Percentiles rank a stretch among this genome's conserved stretches.
These are phyloP conservation scores for Macropus fuliginosus DNA, from an alignment of 2,797 vertebrate species.

Conservation along the genomic window DNA sequence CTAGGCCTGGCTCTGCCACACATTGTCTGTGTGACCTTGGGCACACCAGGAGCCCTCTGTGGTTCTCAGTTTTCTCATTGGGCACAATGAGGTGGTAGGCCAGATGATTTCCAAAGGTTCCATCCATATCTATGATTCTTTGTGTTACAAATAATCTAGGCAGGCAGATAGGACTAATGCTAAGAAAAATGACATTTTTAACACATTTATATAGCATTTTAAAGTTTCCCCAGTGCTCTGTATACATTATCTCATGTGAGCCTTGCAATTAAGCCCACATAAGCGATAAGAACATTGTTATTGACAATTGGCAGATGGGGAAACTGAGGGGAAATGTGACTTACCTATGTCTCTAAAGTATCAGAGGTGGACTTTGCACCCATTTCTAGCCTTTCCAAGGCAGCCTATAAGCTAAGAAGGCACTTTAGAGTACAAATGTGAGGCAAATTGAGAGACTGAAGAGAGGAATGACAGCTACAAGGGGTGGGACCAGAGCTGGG, in stretches of 20 bases:
- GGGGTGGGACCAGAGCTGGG: not conserved
- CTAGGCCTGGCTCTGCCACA: rapidly evolving
- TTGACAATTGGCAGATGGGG: no score
- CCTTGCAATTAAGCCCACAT: no score
- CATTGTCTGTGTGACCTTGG: no score
- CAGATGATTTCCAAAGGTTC: not conserved
- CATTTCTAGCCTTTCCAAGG: no score
- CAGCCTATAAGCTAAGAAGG: not conserved
- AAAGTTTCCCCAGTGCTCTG: no score
- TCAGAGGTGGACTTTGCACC: no score
- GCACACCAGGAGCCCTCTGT: not conserved
- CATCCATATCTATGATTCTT: not conserved
- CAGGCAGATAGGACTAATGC: not conserved
- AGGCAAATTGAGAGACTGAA: not conserved
- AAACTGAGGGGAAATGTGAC: no score
- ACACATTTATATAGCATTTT: not conserved
- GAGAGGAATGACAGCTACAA: not conserved
- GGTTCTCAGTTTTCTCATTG: not conserved
- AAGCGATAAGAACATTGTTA: no score
- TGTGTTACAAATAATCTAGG: not conserved
- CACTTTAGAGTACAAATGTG: not conserved
- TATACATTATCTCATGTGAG: no score
- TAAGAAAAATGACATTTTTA: not conserved
- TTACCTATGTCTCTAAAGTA: no score
- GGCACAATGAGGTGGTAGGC: not conserved